A percentile compares a stretch with the other conserved stretches of the same genome.
These are phyloP conservation scores for Helicoverpa zea DNA, from an alignment of 1,140 invertebrate species.

Conservation along the genomic window DNA sequence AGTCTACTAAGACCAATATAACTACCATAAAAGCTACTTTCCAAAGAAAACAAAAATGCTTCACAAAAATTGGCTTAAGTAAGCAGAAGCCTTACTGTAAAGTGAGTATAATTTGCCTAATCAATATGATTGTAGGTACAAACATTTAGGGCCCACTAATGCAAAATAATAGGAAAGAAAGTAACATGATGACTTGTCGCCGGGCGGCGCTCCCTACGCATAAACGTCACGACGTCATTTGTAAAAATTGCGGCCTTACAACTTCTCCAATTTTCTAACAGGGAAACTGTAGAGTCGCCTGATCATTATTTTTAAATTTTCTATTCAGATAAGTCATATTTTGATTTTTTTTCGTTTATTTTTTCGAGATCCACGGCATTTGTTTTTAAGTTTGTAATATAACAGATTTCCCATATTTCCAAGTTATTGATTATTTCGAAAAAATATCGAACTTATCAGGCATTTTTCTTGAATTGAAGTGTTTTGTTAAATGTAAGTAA, in stretches of 20 bases:
- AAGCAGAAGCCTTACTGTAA: constrained; percentile 22
- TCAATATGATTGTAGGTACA: constrained; percentile 57
- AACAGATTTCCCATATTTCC: too few relatives aligned
- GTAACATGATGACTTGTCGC: constrained; percentile 85
- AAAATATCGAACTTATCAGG: too few relatives aligned
- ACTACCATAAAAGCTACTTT: too few relatives aligned
- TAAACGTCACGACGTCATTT: constrained; percentile 86
- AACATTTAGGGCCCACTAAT: constrained; percentile 67
- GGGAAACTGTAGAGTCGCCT: constrained; percentile 58
- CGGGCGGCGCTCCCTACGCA: constrained; percentile 70
- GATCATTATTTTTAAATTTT: neutral
- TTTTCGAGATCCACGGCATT: too few relatives aligned
- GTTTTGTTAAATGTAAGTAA: too few relatives aligned
- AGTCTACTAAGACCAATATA: too few relatives aligned
- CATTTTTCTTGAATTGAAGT: too few relatives aligned
- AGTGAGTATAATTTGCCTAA: constrained; percentile 50
- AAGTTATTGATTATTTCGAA: too few relatives aligned
- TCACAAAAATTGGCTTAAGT: neutral
- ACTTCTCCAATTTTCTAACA: constrained; percentile 80
- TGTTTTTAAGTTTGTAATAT: too few relatives aligned
- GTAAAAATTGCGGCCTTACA: constrained; percentile 85
- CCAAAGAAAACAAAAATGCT: neutral
- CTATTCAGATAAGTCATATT: neutral
- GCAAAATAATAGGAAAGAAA: constrained; percentile 80
- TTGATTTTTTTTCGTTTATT: too few relatives aligned